These are phyloP conservation scores for Noctua comes DNA, from an alignment of 2,888 invertebrate species.

Conservation along the genomic window DNA sequence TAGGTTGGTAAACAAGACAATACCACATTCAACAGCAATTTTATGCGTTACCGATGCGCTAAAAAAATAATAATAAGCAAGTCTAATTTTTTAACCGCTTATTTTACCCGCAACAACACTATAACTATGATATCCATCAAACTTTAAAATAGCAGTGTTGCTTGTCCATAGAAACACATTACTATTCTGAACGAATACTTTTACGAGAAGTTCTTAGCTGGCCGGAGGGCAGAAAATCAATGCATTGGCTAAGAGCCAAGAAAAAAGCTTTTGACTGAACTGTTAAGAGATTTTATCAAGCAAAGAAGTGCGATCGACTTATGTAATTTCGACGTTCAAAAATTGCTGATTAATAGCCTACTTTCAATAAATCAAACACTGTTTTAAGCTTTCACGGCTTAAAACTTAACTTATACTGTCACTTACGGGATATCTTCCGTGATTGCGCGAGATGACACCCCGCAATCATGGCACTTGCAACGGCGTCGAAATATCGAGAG, in stretches of 20 bases:
- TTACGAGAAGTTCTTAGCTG: background rate
- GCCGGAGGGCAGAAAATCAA: background rate
- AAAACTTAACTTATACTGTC: too few species aligned
- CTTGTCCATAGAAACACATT: background rate
- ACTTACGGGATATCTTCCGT: too few species aligned
- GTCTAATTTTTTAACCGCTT: background rate
- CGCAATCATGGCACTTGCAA: too few species aligned
- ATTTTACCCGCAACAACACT: background rate
- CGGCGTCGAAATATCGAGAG: too few species aligned
- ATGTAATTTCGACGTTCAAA: background rate
- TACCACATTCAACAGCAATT: background rate
- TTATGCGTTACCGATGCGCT: background rate
- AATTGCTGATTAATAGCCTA: background rate
- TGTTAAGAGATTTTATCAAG: background rate
- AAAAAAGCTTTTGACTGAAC: slow-evolving; percentile 1
- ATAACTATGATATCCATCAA: too few species aligned
- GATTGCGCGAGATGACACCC: too few species aligned
- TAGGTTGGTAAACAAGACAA: background rate
- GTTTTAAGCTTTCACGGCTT: too few species aligned
- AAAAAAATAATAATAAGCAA: too few species aligned
- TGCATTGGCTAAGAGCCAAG: background rate
- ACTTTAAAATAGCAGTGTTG: background rate
- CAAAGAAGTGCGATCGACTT: background rate
- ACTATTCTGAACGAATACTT: background rate
- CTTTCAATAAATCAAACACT: background rate